Conservation (phyloP, 2,797 vertebrate genomes). For the Rousettus madagascariensis region DNA sequence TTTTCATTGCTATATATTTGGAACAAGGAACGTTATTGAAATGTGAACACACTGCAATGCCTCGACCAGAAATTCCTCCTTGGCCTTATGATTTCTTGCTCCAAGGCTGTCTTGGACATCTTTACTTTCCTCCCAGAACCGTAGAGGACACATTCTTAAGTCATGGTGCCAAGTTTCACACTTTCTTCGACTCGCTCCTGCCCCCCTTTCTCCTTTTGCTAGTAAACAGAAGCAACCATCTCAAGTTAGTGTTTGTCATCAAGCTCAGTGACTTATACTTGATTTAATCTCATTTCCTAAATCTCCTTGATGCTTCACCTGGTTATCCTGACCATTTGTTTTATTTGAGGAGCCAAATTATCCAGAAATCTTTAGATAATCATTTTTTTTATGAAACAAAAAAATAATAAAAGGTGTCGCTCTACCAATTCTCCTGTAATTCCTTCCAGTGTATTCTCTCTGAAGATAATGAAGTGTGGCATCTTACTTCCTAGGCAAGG, state of each 20-base stretch:
- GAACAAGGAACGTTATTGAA: not conserved
- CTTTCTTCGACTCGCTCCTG: not conserved
- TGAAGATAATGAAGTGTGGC: not conserved
- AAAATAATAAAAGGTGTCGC: not conserved
- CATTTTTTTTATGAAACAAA: not conserved
- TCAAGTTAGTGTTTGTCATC: not conserved
- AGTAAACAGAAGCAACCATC: not conserved
- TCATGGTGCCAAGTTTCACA: not conserved
- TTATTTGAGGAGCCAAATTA: conserved; percentile 21
- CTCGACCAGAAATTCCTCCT: conserved; percentile 19
- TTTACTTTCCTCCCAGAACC: not conserved
- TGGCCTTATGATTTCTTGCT: not conserved
- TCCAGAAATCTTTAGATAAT: not conserved
- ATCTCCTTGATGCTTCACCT: not conserved
- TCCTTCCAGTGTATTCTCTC: not conserved
- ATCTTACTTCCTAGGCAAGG: not conserved
- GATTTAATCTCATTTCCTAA: not conserved
- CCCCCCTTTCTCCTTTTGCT: not conserved
- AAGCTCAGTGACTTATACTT: not conserved
- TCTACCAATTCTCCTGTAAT: not conserved
- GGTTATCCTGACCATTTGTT: not conserved
- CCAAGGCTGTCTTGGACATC: not conserved
- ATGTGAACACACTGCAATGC: not conserved
- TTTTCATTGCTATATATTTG: not conserved
- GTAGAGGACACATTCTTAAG: not conserved